Base-by-base conservation (phyloP, 2,888 invertebrate genomes). In the Hecatera dysodea region DNA sequence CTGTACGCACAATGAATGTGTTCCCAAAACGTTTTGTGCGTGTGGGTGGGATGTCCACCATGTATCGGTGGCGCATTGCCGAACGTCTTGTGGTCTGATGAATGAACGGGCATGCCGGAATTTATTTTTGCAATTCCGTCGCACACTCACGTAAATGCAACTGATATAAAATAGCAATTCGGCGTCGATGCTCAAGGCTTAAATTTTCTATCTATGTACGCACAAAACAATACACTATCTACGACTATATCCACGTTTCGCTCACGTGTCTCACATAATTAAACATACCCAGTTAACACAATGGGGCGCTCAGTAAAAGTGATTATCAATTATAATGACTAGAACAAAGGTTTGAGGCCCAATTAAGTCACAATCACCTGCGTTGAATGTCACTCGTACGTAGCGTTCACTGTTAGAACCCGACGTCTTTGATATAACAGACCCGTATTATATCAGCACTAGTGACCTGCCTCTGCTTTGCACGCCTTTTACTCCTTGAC, bases 211-310 rank as follows among this genome's bases (percentile, higher is more conserved):
- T n/a, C 42, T 39, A 66, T 6, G 17, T 7, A 50, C 12, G 6
- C 19, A 24, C 33, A 22, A 11, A 39, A 69, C 8, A 46, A 44
- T 36, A 1, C 19, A 19, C 2, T 42, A 42, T 0, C n/a, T 15
- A 44, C 27, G 15, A 48, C 19, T 27, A 15, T 24, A 22, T 15
- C 8, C 39, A 56, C 60, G 24, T 15, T 61, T 27, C 9, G 9
- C 97, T 0, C 98, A 56, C 67, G 15, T 65, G 39, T 55, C 48
- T 50, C 42, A 60, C 52, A 44, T 71, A 70, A 67, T 65, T 71
- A 64, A 62, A 64, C 57, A 42, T 60, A 7, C 19, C 46, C 29
- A 50, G 19, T 65, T 59, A 44, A 17, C 12, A 75, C 81, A 75
- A 80, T 65, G 19, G 19, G 1, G 8, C 15, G 29, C 44, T 60